Evolutionary conservation across 2,113 vertebrate species (phyloP).

Genomic region (Saiga tatarica): DNA sequence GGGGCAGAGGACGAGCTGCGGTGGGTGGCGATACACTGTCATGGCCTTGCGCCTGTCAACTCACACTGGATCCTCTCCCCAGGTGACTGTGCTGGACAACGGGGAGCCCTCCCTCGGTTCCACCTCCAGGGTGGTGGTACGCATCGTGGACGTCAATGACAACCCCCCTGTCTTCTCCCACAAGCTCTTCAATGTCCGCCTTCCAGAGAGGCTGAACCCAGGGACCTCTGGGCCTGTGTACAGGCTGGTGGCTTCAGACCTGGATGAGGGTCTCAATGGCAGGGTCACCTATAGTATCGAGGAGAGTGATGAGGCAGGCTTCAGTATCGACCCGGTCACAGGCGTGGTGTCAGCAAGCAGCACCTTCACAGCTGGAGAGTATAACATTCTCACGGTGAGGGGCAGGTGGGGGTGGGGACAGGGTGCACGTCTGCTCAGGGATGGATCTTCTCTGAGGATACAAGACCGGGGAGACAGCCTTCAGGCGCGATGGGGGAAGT

Average conservation of each 20-base stretch:
- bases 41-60: background rate
- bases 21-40: background rate
- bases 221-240: constrained; percentile 80
- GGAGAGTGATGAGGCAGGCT: constrained; percentile 83
- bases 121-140: constrained; percentile 91
- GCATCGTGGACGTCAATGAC: constrained; percentile 92
- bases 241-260: constrained; percentile 90
- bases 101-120: constrained; percentile 89
- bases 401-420: rapidly evolving
- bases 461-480: background rate
- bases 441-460: background rate
- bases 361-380: constrained; percentile 88
- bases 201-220: constrained; percentile 80
- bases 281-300: constrained; percentile 90
- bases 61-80: constrained; percentile 34
- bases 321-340: constrained; percentile 85
- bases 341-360: constrained; percentile 88
- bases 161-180: constrained; percentile 91
- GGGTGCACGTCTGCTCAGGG: background rate
- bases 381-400: constrained; percentile 94
- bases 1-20: no score
- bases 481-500: no score
- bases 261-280: constrained; percentile 89
- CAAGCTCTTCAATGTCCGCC: constrained; percentile 91
- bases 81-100: constrained; percentile 93